Evolutionary conservation across 2,113 vertebrate species (phyloP).

Genomic region (Puffinus mauretanicus): DNA sequence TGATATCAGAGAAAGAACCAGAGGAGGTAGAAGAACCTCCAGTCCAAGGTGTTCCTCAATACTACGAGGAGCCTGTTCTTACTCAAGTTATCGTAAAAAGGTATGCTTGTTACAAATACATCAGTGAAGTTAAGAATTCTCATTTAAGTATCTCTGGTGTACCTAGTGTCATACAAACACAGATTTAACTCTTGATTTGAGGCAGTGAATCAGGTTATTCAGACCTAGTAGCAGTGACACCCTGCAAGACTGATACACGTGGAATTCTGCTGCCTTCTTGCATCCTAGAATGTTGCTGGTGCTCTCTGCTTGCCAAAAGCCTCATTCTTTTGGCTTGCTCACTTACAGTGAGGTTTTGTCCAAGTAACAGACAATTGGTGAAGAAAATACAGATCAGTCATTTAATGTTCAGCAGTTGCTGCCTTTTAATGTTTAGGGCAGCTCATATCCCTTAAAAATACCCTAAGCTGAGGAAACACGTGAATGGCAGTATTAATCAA

Average conservation of each 20-base stretch:
- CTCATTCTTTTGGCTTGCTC: not conserved
- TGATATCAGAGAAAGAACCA: not conserved
- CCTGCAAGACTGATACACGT: accelerated
- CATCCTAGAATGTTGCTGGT: not conserved
- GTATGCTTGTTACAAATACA: slow-evolving; percentile 54
- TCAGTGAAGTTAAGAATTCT: not conserved
- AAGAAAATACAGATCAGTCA: not conserved
- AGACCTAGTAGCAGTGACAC: not conserved
- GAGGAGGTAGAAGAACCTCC: not conserved
- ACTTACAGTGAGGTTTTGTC: not conserved
- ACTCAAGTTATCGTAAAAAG: slow-evolving; percentile 74
- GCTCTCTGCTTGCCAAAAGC: not conserved
- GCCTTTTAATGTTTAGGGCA: not conserved
- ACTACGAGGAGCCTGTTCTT: slow-evolving; percentile 59
- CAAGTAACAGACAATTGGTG: not conserved
- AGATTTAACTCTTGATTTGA: not conserved
- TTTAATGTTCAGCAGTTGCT: not conserved
- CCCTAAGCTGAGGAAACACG: not conserved
- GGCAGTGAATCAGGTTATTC: not conserved
- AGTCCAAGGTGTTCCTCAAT: not conserved
- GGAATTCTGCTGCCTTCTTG: not conserved
- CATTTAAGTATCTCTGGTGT: not conserved
- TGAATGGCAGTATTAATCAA: not conserved
- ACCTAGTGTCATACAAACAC: not conserved
- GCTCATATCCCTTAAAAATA: not conserved